Base-by-base conservation (phyloP, 2,113 vertebrate species). In the Syngnathus scovelli region DNA sequence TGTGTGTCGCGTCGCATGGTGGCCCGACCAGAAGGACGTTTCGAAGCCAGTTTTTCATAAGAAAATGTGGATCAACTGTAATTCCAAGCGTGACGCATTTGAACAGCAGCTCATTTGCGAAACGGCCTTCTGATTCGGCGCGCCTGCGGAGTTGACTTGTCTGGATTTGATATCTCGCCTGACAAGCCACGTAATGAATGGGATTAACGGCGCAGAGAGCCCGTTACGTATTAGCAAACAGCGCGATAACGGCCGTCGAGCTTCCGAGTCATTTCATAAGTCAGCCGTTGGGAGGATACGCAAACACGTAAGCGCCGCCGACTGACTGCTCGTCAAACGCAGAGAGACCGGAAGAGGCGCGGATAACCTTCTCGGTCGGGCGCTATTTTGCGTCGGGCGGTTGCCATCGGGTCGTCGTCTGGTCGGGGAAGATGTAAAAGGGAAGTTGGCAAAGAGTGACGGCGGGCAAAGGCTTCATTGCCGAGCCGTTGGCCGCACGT, bases 371-470 rank as follows among this genome's bases (percentile, higher is more conserved):
- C 27, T 33, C 27, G 27, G 27, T 33, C 27, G 27, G 27, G 27
- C 27, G 27, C 27, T 33, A 3, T 33, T 33, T 33, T 33, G 27
- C 2, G 27, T 33, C 27, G 27, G 27, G 27, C 27, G 27, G 3
- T 33, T 33, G 55, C 54, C 15, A 76, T 76, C 66, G 19, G 66
- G 67, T 69, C 55, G 64, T 74, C 67, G 71, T 54, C 27, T 68
- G 69, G 70, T 68, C 69, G 23, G 1, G 46, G 59, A 23, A 78
- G 78, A 82, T 69, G 16, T 63, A 77, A 72, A 75, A 74, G 71
- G 62, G 68, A 78, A 85, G 69, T 72, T 85, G 75, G 70, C 68
- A 18, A 51, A 72, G 82, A 80, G 61, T 77, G 74, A 69, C 56
- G 5, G 33, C 54, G 21, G 55, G 41, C 27, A 54, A 70, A 70